These are phyloP conservation scores for Peromyscus eremicus DNA, from an alignment of 2,797 vertebrate genomes.

Conservation along the genomic window DNA sequence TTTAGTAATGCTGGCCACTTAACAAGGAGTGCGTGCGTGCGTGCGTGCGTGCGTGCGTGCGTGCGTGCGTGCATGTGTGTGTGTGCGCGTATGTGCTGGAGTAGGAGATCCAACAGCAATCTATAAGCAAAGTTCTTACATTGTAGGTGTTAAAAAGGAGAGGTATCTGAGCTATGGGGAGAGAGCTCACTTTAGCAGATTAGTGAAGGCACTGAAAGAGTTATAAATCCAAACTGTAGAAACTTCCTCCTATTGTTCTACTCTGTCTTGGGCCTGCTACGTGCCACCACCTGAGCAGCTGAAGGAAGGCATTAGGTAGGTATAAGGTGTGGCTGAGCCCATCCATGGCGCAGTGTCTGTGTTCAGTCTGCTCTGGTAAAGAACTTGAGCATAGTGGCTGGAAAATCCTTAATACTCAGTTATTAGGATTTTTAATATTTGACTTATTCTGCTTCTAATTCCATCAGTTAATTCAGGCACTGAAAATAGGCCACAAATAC, in stretches of 20 bases:
- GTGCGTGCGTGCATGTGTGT: background rate
- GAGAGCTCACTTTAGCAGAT: background rate
- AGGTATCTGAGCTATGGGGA: background rate
- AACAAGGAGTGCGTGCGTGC: background rate
- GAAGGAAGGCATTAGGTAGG: background rate
- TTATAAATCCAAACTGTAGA: background rate
- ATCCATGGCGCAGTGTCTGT: background rate
- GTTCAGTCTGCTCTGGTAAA: background rate
- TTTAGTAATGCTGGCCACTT: background rate
- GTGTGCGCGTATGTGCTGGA: background rate
- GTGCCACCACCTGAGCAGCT: background rate
- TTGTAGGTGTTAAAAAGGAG: background rate
- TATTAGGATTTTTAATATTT: slow-evolving; percentile 5
- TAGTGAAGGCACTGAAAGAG: background rate
- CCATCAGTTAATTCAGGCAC: slow-evolving; percentile 21
- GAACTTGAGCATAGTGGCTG: background rate
- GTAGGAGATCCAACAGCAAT: background rate
- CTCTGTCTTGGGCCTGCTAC: background rate
- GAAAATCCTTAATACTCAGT: background rate
- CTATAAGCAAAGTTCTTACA: background rate
- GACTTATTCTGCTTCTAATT: slow-evolving; percentile 29
- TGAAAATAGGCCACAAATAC: slow-evolving; percentile 30
- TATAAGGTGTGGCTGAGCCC: background rate
- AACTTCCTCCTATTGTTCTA: background rate
- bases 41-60: background rate